These are phyloP conservation scores for Sakesphorus luctuosus DNA, from an alignment of 2,113 vertebrate genomes.

Conservation along the genomic window DNA sequence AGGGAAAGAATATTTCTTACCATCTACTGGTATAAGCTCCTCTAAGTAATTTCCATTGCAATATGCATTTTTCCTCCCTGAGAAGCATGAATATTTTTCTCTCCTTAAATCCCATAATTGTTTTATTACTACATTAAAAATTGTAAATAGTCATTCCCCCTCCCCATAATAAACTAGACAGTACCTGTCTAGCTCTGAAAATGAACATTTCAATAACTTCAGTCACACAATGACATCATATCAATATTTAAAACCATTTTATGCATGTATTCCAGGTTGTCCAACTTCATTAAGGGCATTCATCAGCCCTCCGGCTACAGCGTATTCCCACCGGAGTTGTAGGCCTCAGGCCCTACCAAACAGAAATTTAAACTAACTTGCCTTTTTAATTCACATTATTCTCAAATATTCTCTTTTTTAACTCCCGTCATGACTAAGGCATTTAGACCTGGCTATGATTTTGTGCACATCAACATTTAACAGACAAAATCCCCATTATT, in stretches of 20 bases:
- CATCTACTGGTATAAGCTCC: neutral
- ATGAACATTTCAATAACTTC: slow-evolving; percentile 96
- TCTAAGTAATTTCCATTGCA: neutral
- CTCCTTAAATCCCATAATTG: slow-evolving; percentile 69
- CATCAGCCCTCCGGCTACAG: slow-evolving; percentile 88
- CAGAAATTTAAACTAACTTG: slow-evolving; percentile 85
- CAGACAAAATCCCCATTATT: slow-evolving; percentile 44
- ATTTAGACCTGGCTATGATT: slow-evolving; percentile 63
- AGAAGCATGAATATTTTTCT: slow-evolving; percentile 29
- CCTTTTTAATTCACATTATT: slow-evolving; percentile 83
- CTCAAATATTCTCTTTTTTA: slow-evolving; percentile 77
- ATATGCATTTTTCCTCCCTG: neutral
- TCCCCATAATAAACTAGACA: slow-evolving; percentile 79
- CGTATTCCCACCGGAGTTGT: slow-evolving; percentile 83
- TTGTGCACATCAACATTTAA: slow-evolving; percentile 52
- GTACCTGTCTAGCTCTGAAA: slow-evolving; percentile 87
- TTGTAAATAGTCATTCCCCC: slow-evolving; percentile 84
- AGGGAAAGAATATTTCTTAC: neutral
- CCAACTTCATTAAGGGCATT: slow-evolving; percentile 99
- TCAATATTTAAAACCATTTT: slow-evolving; percentile 99
- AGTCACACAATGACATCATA: slow-evolving; percentile 90
- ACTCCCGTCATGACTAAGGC: slow-evolving; percentile 72
- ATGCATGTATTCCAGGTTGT: slow-evolving; percentile 98
- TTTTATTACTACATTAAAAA: slow-evolving; percentile 79
- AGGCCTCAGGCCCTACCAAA: slow-evolving; percentile 86